Percentiles rank a stretch among this genome's conserved stretches.
Evolutionary conservation across 2,113 vertebrate genomes (phyloP).

Genomic region (Rhynchomys soricoides): DNA sequence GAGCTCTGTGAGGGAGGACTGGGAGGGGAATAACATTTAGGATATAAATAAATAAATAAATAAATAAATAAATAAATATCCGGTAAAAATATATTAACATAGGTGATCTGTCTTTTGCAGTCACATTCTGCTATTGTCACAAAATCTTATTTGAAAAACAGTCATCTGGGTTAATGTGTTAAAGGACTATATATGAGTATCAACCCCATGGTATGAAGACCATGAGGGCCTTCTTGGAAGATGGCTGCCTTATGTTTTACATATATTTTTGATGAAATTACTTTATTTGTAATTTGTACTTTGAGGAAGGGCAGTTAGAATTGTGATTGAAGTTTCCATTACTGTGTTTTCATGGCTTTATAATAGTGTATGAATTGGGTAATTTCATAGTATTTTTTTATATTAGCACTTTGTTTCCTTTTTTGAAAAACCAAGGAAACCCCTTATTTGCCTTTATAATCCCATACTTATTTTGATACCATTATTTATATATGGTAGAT

Average conservation of each 20-base stretch:
- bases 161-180: background rate
- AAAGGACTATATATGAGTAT: background rate
- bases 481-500: background rate
- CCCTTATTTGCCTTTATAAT: background rate
- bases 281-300: background rate
- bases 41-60: too few species aligned
- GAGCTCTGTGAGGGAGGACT: too few species aligned
- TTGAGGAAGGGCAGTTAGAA: background rate
- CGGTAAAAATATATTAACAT: background rate
- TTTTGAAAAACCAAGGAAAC: background rate
- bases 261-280: background rate
- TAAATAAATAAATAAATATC: background rate
- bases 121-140: background rate
- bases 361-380: background rate
- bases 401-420: background rate
- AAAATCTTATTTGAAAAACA: constrained; percentile 20
- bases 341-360: background rate
- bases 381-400: background rate
- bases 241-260: background rate
- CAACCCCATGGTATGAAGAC: background rate
- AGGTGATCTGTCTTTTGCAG: background rate
- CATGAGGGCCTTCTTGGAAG: background rate
- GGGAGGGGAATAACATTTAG: too few species aligned
- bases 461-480: background rate
- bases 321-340: background rate